Percentiles rank a stretch among this genome's conserved stretches.
Evolutionary conservation across 2,113 vertebrate species (phyloP).

Genomic region (Megalops atlanticus): DNA sequence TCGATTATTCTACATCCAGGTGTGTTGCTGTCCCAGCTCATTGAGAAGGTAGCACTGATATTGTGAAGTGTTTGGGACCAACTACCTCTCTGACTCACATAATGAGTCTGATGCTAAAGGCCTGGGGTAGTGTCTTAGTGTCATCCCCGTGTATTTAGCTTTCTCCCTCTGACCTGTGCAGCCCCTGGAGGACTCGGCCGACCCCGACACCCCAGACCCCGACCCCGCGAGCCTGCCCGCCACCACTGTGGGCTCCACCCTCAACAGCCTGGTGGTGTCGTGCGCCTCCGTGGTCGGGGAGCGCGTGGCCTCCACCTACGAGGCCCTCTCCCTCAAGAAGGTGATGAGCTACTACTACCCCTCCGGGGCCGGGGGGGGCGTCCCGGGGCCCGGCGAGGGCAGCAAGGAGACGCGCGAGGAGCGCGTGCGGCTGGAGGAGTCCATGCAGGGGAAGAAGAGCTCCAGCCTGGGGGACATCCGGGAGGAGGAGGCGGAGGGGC

Average conservation of each 20-base stretch:
- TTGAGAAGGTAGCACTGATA: no score
- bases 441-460: slow-evolving; percentile 93
- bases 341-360: slow-evolving; percentile 90
- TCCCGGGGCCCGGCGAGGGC: slow-evolving; percentile 54
- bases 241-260: slow-evolving; percentile 72
- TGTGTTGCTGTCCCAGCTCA: no score
- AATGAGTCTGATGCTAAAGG: neutral
- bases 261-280: slow-evolving; percentile 91
- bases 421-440: slow-evolving; percentile 81
- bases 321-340: slow-evolving; percentile 90
- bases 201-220: slow-evolving; percentile 45
- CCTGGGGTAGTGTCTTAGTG: neutral
- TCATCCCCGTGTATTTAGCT: no score
- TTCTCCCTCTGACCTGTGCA: slow-evolving; percentile 41
- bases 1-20: no score
- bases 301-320: slow-evolving; percentile 90
- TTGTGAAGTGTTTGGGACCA: no score
- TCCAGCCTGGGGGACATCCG: slow-evolving; percentile 94
- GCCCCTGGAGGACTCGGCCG: slow-evolving; percentile 62
- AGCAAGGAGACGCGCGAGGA: slow-evolving; percentile 72
- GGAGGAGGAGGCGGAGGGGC: slow-evolving; percentile 87
- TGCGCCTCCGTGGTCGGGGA: slow-evolving; percentile 93
- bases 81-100: neutral
- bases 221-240: slow-evolving; percentile 49
- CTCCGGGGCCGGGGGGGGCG: slow-evolving; percentile 19